Percentiles rank a stretch among this genome's conserved stretches.
phyloP scores from a whole-genome alignment of 2,113 vertebrate species.

The Bufo gargarizans region DNA sequence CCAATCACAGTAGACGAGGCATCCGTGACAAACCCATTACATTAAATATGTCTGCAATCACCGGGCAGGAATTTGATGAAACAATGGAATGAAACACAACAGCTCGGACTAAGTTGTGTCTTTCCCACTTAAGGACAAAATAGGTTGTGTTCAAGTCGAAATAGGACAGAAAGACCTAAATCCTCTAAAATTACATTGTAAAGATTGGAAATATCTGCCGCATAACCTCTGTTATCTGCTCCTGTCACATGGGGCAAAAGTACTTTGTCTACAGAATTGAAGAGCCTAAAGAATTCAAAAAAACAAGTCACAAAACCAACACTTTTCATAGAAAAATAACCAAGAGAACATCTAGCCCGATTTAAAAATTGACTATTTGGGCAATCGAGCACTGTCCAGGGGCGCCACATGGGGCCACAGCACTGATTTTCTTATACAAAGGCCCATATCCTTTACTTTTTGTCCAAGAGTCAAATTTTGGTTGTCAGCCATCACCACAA shows the following conservation, averaged over 20 bases:
- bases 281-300: background rate
- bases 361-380: too few species aligned
- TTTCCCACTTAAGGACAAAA: background rate
- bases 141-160: background rate
- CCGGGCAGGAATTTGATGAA: rapidly evolving
- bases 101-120: background rate
- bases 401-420: too few species aligned
- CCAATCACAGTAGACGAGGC: background rate
- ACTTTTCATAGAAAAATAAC: too few species aligned
- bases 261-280: background rate
- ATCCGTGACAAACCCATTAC: background rate
- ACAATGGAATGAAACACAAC: rapidly evolving
- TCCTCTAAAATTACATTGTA: background rate
- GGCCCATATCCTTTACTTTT: too few species aligned
- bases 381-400: too few species aligned
- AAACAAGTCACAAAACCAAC: background rate
- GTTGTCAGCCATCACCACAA: too few species aligned
- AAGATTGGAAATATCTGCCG: constrained; percentile 11
- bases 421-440: too few species aligned
- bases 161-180: background rate
- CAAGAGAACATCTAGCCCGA: too few species aligned
- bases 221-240: background rate
- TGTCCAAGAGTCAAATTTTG: too few species aligned
- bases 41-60: rapidly evolving
- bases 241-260: background rate